phyloP scores from a whole-genome alignment of 2,113 vertebrate species.

The Clupea harengus region DNA sequence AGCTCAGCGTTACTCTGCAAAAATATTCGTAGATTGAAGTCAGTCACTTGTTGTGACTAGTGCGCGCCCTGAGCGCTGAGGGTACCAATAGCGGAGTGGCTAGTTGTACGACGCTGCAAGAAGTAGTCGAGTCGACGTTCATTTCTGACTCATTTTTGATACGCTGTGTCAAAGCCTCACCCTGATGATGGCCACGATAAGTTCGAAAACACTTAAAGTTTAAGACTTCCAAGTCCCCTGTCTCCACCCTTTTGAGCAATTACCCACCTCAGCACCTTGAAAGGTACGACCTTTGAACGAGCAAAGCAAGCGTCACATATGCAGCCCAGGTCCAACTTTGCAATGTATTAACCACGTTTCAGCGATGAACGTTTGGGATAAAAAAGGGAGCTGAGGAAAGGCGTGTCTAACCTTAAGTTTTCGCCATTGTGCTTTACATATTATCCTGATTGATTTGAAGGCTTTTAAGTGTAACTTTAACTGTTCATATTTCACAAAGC shows the following conservation, averaged over 20 bases:
- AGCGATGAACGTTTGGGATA: neutral
- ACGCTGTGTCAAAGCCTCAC: constrained; percentile 53
- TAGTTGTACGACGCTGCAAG: neutral
- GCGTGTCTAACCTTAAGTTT: neutral
- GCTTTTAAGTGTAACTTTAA: no score
- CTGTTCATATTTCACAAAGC: neutral
- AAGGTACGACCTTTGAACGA: constrained; percentile 64
- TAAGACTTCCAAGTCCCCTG: constrained; percentile 37
- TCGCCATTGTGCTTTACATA: neutral
- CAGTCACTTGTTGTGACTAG: constrained; percentile 8
- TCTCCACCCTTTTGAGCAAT: constrained; percentile 57
- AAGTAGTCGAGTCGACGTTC: constrained; percentile 35
- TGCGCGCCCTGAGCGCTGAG: neutral
- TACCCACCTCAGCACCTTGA: constrained; percentile 55
- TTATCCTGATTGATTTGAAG: neutral
- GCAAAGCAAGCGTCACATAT: constrained; percentile 6
- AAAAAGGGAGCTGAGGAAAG: neutral
- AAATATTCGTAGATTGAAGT: neutral
- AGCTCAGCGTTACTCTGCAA: neutral
- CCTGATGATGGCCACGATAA: constrained; percentile 47
- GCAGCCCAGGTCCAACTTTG: neutral
- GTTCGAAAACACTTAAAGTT: constrained; percentile 35
- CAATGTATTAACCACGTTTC: neutral
- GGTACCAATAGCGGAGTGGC: neutral
- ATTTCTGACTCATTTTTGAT: constrained; percentile 53